Percentiles rank a stretch among this genome's conserved stretches.
Conservation (phyloP, 2,113 vertebrate genomes). For the Otis tarda region DNA sequence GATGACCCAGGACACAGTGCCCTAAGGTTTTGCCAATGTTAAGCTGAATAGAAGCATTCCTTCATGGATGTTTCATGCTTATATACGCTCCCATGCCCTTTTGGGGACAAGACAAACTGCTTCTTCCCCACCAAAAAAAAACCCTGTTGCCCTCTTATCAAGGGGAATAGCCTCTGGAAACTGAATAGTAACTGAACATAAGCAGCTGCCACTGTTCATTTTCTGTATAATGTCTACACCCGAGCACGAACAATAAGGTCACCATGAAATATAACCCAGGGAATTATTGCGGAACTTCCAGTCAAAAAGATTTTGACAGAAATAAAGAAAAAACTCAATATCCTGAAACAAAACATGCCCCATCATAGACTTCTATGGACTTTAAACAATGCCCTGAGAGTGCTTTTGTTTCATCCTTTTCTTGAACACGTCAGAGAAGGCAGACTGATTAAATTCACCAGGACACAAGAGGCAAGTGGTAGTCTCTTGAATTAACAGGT, state of each 20-base stretch:
- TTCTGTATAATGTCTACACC: background rate
- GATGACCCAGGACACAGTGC: background rate
- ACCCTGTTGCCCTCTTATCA: background rate
- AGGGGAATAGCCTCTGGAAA: background rate
- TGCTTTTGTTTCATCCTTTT: background rate
- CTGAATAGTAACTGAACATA: background rate
- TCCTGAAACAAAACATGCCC: background rate
- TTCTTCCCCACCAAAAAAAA: background rate
- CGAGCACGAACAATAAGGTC: background rate
- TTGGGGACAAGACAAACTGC: background rate
- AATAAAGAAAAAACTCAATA: background rate
- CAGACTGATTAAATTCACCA: background rate
- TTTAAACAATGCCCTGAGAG: background rate
- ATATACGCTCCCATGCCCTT: background rate
- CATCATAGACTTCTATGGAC: background rate
- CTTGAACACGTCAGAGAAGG: background rate
- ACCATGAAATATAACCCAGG: background rate
- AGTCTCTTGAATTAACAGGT: background rate
- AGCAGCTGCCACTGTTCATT: background rate
- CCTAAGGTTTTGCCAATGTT: background rate
- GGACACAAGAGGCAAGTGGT: background rate
- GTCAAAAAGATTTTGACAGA: background rate
- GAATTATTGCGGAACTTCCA: background rate
- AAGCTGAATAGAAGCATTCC: background rate
- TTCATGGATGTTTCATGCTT: background rate